Percentiles rank a stretch among this genome's conserved stretches.
Evolutionary conservation across 1,140 invertebrate genomes (phyloP).

Genomic region (Planococcus citri): DNA sequence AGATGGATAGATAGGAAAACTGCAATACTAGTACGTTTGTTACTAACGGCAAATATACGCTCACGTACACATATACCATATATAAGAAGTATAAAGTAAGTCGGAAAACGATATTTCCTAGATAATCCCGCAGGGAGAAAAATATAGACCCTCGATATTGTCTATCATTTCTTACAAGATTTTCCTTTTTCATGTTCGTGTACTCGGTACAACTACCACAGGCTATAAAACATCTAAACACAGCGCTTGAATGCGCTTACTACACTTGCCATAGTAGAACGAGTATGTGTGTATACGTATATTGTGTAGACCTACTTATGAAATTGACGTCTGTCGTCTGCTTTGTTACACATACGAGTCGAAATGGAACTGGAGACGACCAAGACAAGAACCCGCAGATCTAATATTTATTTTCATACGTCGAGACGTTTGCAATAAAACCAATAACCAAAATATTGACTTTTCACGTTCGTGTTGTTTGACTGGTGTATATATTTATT

Average conservation of each 20-base stretch:
- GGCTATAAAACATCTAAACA: neutral
- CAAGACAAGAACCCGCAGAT: no score
- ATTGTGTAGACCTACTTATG: neutral
- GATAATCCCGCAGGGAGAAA: slow-evolving; percentile 5
- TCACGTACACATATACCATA: neutral
- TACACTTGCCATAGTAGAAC: no score
- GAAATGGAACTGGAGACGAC: no score
- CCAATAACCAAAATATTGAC: no score
- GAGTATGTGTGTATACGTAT: no score
- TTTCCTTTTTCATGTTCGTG: neutral
- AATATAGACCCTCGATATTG: neutral
- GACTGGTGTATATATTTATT: no score
- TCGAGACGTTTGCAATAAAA: no score
- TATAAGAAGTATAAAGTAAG: neutral
- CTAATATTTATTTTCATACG: no score
- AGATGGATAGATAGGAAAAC: no score
- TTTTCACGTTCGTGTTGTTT: no score
- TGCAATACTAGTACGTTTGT: no score
- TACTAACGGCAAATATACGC: neutral
- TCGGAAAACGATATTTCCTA: neutral
- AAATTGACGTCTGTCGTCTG: neutral
- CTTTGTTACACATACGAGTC: no score
- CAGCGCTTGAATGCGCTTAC: neutral
- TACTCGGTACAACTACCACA: neutral
- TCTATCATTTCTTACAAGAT: slow-evolving; percentile 7